phyloP scores from a whole-genome alignment of 2,888 invertebrate genomes.

The Pachycephus smyrnensis region DNA sequence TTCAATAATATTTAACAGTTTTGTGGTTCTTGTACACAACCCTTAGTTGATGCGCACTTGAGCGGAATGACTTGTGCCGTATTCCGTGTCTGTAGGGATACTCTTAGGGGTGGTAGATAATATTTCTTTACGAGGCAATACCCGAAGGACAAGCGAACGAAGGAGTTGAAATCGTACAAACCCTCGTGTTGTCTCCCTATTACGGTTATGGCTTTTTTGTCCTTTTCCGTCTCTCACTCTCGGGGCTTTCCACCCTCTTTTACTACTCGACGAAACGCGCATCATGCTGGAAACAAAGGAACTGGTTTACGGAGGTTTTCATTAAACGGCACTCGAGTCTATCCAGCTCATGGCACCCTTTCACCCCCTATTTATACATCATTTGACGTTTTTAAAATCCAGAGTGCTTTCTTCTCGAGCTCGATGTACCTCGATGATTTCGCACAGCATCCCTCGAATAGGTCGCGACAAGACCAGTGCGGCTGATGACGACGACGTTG shows the following conservation, averaged over 20 bases:
- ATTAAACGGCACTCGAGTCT: background rate
- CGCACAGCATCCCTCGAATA: background rate
- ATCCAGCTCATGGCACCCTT: background rate
- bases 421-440: background rate
- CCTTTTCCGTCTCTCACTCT: conserved; percentile 26
- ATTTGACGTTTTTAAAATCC: background rate
- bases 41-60: background rate
- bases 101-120: no score
- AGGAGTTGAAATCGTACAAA: conserved; percentile 7
- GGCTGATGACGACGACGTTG: background rate
- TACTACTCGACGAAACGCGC: background rate
- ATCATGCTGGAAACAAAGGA: background rate
- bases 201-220: background rate
- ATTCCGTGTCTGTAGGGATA: background rate
- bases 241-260: background rate
- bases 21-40: background rate
- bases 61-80: background rate
- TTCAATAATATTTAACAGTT: background rate
- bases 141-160: background rate
- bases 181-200: conserved; percentile 8
- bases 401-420: background rate
- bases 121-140: background rate
- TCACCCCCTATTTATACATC: background rate
- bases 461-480: background rate
- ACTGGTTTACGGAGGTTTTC: background rate